phyloP scores from a whole-genome alignment of 2,113 vertebrate genomes.

The Oryzias curvinotus region DNA sequence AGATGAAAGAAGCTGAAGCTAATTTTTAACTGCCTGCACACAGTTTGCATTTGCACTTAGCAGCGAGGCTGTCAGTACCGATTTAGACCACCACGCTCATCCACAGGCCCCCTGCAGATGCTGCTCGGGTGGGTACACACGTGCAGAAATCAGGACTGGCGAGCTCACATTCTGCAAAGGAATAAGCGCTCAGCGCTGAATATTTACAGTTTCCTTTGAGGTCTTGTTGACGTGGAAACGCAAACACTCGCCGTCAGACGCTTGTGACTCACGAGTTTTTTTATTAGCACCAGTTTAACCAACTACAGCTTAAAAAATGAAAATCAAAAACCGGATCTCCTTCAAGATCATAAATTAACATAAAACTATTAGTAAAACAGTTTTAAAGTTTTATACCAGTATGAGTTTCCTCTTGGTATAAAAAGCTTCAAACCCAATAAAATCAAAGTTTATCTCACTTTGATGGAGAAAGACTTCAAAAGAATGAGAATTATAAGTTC shows the following conservation, averaged over 20 bases:
- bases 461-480: too few species aligned
- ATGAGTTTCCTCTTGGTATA: neutral
- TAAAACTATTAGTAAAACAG: too few species aligned
- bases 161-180: constrained; percentile 19
- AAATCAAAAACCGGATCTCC: too few species aligned
- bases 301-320: too few species aligned
- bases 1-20: constrained; percentile 13
- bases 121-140: constrained; percentile 39
- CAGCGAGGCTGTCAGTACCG: constrained; percentile 53
- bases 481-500: too few species aligned
- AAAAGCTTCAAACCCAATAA: too few species aligned
- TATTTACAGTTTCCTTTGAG: constrained; percentile 15
- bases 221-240: neutral
- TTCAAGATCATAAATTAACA: too few species aligned
- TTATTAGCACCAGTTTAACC: too few species aligned
- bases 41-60: constrained; percentile 29
- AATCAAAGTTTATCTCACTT: too few species aligned
- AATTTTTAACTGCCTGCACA: constrained; percentile 24
- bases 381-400: too few species aligned
- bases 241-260: too few species aligned
- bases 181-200: constrained; percentile 12
- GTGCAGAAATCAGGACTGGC: constrained; percentile 43
- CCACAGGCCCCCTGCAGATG: constrained; percentile 43
- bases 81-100: constrained; percentile 58
- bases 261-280: too few species aligned